Evolutionary conservation across 1,140 invertebrate genomes (phyloP), one percentile per base, ranked within the genome.

Genomic region (Andrena cerasifolii): DNA sequence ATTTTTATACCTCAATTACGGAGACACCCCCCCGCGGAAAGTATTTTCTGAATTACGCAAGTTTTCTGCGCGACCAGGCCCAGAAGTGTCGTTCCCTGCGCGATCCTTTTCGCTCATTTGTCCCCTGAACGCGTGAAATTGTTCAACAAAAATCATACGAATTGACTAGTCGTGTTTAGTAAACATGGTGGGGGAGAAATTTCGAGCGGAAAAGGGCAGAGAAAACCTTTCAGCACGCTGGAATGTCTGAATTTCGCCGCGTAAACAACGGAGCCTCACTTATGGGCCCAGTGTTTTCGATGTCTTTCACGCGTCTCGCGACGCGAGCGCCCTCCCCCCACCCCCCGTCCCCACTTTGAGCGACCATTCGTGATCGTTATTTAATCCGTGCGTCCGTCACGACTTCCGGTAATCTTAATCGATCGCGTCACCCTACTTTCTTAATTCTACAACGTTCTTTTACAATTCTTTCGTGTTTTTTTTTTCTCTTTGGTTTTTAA

Each of bases 1-100:
- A 85, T 66, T 85, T 85, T 85, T 85, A 85, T 82, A 84, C 68
- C 62, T 83, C 81, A 73, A 82, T 76, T 78, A 72, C 49, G 31
- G 24, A 63, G 28, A 33, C 45, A 43, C 24, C 63, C 59, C n/a
- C 24, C 45, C 40, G 28, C 40, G 24, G 56, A 71, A 80, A 71
- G 56, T 78, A 75, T 81, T 65, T 54, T 68, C 7, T 3, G 14
- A 43, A 18, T 49, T 51, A 33, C 31, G 45, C 65, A n/a, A 40
- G 28, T 51, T 45, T 40, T 18, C 43, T 21, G 40, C 36, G 61
- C 18, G 45, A 51, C 24, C n/a, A 24, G 73, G 68, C 65, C 65
- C 59, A 63, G 79, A 78, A 78, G 61, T 62, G n/a, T 16, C 21
- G 12, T 1, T 31, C 58, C 6, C 12, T 8, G 14, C 21, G 26